Evolutionary conservation across 2,888 invertebrate species (phyloP), one percentile per base, ranked within the genome.

Genomic region (Aporophyla lueneburgensis): DNA sequence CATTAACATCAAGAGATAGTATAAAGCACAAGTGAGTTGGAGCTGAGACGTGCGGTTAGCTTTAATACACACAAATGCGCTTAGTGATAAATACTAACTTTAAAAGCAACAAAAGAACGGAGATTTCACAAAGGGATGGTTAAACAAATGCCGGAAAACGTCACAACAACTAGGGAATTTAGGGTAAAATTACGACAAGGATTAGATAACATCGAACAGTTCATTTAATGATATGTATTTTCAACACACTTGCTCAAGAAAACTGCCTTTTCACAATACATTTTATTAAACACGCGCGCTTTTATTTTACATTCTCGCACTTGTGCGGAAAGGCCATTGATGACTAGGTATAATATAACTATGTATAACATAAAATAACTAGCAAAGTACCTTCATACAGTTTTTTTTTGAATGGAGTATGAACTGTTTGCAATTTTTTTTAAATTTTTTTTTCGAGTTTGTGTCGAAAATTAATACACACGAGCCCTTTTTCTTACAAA

Each of bases 11-110:
- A 51, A 59, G 73, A 40, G 1, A 58, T 27, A 6, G 1, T 9
- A 69, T 70, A 16, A 33, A 46, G 40, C 14, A 71, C 16, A 7
- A 33, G 16, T 51, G 65, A 51, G 24, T 51, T 65, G 19, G 12
- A 51, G 19, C 40, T 71, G 14, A 71, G 14, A 24, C 24, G 66
- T 65, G 71, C 71, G 19, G n/a, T n/a, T n/a, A n/a, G n/a, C n/a
- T n/a, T n/a, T n/a, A n/a, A n/a, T n/a, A n/a, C n/a, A n/a, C n/a
- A n/a, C n/a, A n/a, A n/a, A n/a, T n/a, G n/a, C n/a, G n/a, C n/a
- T n/a, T n/a, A n/a, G n/a, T n/a, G n/a, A n/a, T n/a, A n/a, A n/a
- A n/a, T n/a, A n/a, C n/a, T n/a, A n/a, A n/a, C 2, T 24, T 27
- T 27, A 46, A 33, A 54, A 72, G 46, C 6, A 49, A 16, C 2